These are phyloP conservation scores for Psammodynastes pulverulentus DNA, from an alignment of 2,113 vertebrate genomes.

Conservation along the genomic window DNA sequence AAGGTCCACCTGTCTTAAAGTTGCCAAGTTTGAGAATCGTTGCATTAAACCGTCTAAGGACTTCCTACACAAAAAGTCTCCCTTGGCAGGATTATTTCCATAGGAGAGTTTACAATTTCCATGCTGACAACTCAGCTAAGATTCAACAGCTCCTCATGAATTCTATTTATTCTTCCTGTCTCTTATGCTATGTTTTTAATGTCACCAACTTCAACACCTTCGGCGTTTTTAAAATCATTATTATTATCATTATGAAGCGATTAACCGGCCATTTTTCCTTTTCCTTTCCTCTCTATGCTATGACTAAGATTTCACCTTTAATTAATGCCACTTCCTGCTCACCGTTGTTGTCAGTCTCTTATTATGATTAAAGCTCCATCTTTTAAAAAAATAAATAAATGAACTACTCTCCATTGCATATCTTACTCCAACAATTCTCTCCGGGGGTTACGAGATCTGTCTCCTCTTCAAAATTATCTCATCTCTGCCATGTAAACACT, in stretches of 20 bases:
- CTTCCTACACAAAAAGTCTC: not conserved
- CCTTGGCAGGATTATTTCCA: not conserved
- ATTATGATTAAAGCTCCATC: constrained; percentile 35
- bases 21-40: not conserved
- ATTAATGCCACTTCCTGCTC: constrained; percentile 55
- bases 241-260: constrained; percentile 23
- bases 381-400: constrained; percentile 25
- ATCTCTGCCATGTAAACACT: not conserved
- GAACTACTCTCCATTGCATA: not conserved
- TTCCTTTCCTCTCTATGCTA: constrained; percentile 4
- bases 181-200: not conserved
- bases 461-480: not conserved
- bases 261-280: constrained; percentile 38
- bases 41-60: not conserved
- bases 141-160: constrained; percentile 17
- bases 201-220: not conserved
- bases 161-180: constrained; percentile 4
- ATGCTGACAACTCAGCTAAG: not conserved
- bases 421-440: not conserved
- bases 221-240: not conserved
- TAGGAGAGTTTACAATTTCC: rapidly evolving
- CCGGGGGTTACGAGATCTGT: not conserved
- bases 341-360: constrained; percentile 23
- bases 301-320: constrained; percentile 55
- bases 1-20: not conserved